Base-by-base conservation (phyloP, 1,140 invertebrate genomes). In the Coptotermes formosanus region DNA sequence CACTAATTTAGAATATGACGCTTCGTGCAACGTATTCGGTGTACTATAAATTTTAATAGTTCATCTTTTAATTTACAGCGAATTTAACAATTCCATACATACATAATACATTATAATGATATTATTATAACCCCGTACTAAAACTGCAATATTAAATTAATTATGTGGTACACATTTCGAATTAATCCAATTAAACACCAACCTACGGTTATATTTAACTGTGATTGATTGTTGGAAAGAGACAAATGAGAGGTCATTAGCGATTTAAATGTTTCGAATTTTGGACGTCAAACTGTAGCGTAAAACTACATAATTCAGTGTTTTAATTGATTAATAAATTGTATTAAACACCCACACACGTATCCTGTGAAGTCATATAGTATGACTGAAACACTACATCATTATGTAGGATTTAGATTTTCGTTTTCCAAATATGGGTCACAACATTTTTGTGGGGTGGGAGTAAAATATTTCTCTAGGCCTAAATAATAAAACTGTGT, bases 291-390 rank as follows among this genome's bases (percentile, higher is more conserved):
- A 75, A 75, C 64, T 16, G 64, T 75, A 25, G 30, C 64, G 25
- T 75, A 75, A 75, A 75, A 75, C 64, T 75, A 75, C 64, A 75
- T 75, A 75, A 75, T 75, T 75, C 64, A 75, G 25, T 9, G 30
- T 8, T 75, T 6, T 75, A 75, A 75, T n/a, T n/a, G 64, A n/a
- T 75, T 30, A 75, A 75, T 75, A 75, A n/a, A 25, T 8, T 30
- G 64, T 30, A 75, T 75, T 75, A 25, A 75, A 64, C n/a, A 75
- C 16, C 2, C 64, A n/a, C 64, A 30, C 64, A 75, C 64, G 64
- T 75, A 0, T n/a, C 25, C n/a, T n/a, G 64, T 75, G n/a, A 75
- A n/a, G n/a, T 55, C 14, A 30, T n/a, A 75, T 75, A 75, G 14
- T 75, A 75, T 25, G 64, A 75, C n/a, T 75, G 25, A 6, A 30